These are phyloP conservation scores for Chiridota heheva DNA, from an alignment of 35 echinoderm and acorn worm species.

Conservation along the genomic window DNA sequence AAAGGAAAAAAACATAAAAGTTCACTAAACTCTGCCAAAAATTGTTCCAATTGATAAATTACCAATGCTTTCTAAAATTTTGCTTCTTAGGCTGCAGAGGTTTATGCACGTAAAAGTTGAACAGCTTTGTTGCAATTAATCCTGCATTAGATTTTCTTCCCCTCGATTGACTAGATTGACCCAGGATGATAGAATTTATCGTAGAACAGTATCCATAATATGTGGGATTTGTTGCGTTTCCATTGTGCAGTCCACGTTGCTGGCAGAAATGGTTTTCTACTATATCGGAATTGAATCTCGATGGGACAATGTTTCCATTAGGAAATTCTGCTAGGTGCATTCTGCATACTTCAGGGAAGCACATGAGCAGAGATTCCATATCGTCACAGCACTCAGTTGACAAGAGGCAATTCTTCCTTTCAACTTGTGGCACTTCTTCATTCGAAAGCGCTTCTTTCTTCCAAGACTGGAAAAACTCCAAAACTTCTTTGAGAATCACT, in stretches of 20 bases:
- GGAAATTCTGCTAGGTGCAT: slow-evolving; percentile 7
- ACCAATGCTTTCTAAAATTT: too few species aligned
- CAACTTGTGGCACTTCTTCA: neutral
- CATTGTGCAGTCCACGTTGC: neutral
- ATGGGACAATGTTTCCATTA: slow-evolving; percentile 1
- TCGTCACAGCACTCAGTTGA: slow-evolving; percentile 11
- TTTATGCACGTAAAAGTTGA: neutral
- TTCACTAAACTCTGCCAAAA: too few species aligned
- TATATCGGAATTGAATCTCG: slow-evolving; percentile 12
- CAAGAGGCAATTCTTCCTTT: neutral
- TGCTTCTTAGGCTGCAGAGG: too few species aligned
- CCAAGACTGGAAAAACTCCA: neutral
- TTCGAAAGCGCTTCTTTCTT: neutral
- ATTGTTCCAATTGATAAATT: too few species aligned
- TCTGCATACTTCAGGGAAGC: neutral
- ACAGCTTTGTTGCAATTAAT: neutral
- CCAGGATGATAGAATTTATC: neutral
- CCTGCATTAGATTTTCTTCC: slow-evolving; percentile 16
- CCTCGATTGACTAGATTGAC: neutral
- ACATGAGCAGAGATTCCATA: neutral
- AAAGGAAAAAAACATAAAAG: too few species aligned
- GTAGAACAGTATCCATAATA: neutral
- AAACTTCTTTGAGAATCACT: neutral
- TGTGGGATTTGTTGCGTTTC: neutral
- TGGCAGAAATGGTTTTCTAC: slow-evolving; percentile 35